A percentile compares a stretch with the other conserved stretches of the same genome.
Evolutionary conservation across 2,113 vertebrate genomes (phyloP).

Genomic region (Scatophagus argus): DNA sequence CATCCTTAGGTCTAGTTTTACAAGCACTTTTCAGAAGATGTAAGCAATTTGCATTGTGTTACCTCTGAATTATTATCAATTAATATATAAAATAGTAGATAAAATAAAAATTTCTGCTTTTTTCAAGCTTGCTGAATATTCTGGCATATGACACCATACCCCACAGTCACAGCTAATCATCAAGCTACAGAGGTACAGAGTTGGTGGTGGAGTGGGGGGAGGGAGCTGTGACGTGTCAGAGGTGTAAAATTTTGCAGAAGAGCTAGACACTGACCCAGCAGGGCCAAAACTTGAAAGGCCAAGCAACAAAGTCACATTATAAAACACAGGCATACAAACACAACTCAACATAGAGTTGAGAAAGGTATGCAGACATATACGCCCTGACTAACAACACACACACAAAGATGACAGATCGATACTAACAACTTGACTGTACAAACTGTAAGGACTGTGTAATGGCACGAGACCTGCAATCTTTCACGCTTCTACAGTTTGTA

Average conservation of each 20-base stretch:
- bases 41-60: background rate
- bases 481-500: background rate
- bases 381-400: background rate
- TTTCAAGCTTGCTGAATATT: background rate
- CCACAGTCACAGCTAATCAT: background rate
- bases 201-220: background rate
- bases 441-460: background rate
- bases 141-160: background rate
- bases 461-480: background rate
- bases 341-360: slow-evolving; percentile 10
- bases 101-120: background rate
- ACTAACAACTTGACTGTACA: background rate
- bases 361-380: background rate
- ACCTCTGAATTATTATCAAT: too few relatives aligned
- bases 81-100: background rate
- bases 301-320: slow-evolving; percentile 26
- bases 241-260: slow-evolving; percentile 45
- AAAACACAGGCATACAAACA: slow-evolving; percentile 26
- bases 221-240: slow-evolving; percentile 12
- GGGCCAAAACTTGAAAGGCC: slow-evolving; percentile 36
- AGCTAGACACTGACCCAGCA: slow-evolving; percentile 49
- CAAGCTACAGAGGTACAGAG: background rate
- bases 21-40: background rate
- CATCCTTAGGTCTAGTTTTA: background rate
- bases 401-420: background rate